Base-by-base conservation (phyloP, 2,888 invertebrate species). In the Caenorhabditis plicata region DNA sequence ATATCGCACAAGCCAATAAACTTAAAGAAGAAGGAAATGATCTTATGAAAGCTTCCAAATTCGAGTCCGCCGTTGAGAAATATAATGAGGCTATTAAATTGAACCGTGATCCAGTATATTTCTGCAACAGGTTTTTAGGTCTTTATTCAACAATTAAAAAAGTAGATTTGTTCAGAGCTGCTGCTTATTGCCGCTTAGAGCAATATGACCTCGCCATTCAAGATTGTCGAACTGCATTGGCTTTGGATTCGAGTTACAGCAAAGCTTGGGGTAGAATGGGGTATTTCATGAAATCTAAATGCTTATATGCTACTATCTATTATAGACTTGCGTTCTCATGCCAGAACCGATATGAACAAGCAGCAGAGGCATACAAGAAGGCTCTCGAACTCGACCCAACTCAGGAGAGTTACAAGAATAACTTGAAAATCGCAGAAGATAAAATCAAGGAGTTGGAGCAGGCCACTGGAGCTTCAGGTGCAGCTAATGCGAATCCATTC, bases 301-400 rank as follows among this genome's bases (percentile, higher is more conserved):
- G 38, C 38, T 40, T 13, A n/a, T 15, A 32, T 40, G 26, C 29
- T 19, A 9, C 11, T 11, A 2, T 0, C 31, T 27, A 45, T n/a
- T 78, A 43, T 68, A 85, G 87, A 47, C 84, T 92, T 49, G 92
- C 93, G 0, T 89, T 90, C 76, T 88, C 91, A 0, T 90, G 89
- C 80, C 84, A 93, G 62, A 88, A 89, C 58, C 87, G 88, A 71
- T 89, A 89, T 81, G 87, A 87, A 54, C 89, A 92, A 80, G 94
- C 96, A 0, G 87, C 88, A 60, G 87, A 88, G 47, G 90, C 91
- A 13, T 96, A 92, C 83, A 87, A 88, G 63, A 90, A 89, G 75
- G 96, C 96, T 2, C 83, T 91, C 31, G 88, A 90, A 80, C 84
- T 94, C 64, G 96, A 98, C 79, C 94, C 96, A 0, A 88, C 88